Evolutionary conservation across 2,888 invertebrate species (phyloP), one percentile per base, ranked within the genome.

Genomic region (Hipparchia semele): DNA sequence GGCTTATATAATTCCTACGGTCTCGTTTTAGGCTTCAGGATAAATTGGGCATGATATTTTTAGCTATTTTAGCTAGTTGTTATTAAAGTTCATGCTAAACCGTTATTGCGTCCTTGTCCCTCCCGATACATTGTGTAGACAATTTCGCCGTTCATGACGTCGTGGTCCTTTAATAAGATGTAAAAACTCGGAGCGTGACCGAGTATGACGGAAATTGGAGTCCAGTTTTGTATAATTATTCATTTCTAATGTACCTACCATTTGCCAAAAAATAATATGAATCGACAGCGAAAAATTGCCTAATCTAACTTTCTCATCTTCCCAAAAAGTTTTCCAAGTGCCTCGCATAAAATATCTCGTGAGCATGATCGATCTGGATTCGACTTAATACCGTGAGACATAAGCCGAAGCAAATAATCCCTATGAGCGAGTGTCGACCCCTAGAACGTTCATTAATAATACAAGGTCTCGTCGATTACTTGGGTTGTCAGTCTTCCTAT

Each of bases 331-430:
- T 65, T 33, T 23, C 12, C 59, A 12, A 60, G 59, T 6, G 12
- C 59, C 59, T 12, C 39, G 39, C 39, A 10, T 12, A 49, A 45
- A 61, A 45, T 45, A 7, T 62, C 33, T 39, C 39, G 51, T 65
- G 12, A 53, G 51, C 23, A 33, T 65, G 65, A 65, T 33, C 51
- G 65, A 65, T 65, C 51, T 33, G 51, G 6, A 53, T 33, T 56
- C 9, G 51, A 65, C 65, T 65, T 64, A 51, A 39, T 23, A 12
- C 53, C 65, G 33, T 65, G 33, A 53, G 53, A 65, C 33, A 33
- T 51, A 51, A 62, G 62, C 46, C 62, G 62, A 46, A 46, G 46
- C 46, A 65, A 33, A 65, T 65, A 65, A 65, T 65, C 53, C 53
- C 51, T 53, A 33, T 53, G 33, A 33, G 51, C 53, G 65, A 53